Evolutionary conservation across 2,113 vertebrate species (phyloP).

Genomic region (Plestiodon gilberti): DNA sequence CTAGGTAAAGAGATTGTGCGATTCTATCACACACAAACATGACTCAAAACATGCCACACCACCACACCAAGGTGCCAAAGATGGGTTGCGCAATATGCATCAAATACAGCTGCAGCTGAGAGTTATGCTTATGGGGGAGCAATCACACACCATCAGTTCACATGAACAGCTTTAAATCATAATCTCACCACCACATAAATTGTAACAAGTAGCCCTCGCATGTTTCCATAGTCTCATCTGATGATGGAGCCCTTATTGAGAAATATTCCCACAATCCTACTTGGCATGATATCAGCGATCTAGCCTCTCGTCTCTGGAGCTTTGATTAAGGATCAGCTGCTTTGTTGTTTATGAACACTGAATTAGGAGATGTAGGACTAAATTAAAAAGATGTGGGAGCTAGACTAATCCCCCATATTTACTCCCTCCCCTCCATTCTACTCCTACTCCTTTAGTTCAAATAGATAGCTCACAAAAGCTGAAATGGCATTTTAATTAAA

Average conservation of each 20-base stretch:
- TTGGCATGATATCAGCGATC: not conserved
- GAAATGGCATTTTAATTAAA: slow-evolving; percentile 17
- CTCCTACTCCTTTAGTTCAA: not conserved
- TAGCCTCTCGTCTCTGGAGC: not conserved
- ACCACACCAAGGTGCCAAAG: too few relatives aligned
- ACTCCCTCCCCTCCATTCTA: not conserved
- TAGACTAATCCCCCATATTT: not conserved
- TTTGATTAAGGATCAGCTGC: not conserved
- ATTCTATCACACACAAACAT: not conserved
- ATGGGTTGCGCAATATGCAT: too few relatives aligned
- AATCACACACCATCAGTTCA: not conserved
- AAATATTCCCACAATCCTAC: not conserved
- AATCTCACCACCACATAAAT: not conserved
- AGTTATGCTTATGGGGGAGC: not conserved
- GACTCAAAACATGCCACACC: too few relatives aligned
- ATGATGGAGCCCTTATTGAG: not conserved
- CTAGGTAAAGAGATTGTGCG: not conserved
- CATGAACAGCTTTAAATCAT: not conserved
- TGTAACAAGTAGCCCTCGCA: not conserved
- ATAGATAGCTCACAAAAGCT: not conserved
- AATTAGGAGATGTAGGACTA: not conserved
- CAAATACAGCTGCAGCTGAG: not conserved
- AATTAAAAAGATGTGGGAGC: not conserved
- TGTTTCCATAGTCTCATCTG: not conserved
- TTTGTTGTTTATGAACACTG: not conserved